Evolutionary conservation across 1,140 invertebrate genomes (phyloP).

Genomic region (Drosophila ananassae): DNA sequence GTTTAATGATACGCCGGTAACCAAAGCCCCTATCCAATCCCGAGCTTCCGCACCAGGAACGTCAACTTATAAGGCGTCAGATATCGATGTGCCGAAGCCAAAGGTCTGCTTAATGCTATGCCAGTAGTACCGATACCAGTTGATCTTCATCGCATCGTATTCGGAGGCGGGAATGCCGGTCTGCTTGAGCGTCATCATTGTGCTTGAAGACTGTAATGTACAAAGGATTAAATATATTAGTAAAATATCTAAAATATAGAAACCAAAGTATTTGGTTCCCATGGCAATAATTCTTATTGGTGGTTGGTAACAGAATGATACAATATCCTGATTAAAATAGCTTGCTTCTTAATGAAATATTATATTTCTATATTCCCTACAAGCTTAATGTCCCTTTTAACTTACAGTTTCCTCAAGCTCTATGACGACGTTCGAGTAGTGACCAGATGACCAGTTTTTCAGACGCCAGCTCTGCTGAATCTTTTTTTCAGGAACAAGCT

Average conservation of each 20-base stretch:
- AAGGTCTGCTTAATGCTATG: slow-evolving; percentile 96
- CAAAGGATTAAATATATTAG: not conserved
- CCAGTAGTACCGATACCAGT: slow-evolving; percentile 97
- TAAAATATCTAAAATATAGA: not conserved
- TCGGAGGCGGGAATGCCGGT: slow-evolving; percentile 91
- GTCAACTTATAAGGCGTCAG: slow-evolving; percentile 64
- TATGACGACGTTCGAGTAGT: slow-evolving; percentile 95
- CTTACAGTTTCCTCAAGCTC: slow-evolving; percentile 91
- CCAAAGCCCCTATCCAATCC: slow-evolving; percentile 17
- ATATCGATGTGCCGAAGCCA: slow-evolving; percentile 91
- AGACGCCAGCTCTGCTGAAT: slow-evolving; percentile 97
- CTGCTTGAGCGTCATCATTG: slow-evolving; percentile 92
- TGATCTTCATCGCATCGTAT: slow-evolving; percentile 91
- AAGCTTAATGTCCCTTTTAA: slow-evolving; percentile 21
- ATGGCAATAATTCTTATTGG: not conserved
- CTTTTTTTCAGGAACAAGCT: slow-evolving; percentile 92
- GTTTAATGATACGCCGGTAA: slow-evolving; percentile 18
- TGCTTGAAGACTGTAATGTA: slow-evolving; percentile 89
- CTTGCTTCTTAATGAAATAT: too few relatives aligned
- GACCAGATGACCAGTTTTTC: slow-evolving; percentile 96
- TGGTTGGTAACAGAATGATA: too few relatives aligned
- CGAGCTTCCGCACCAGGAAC: slow-evolving; percentile 6
- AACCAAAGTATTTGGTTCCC: not conserved
- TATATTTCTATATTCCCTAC: too few relatives aligned
- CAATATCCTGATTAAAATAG: too few relatives aligned